Conservation (phyloP, 2,888 invertebrate species). For the Synergus itoensis region DNA sequence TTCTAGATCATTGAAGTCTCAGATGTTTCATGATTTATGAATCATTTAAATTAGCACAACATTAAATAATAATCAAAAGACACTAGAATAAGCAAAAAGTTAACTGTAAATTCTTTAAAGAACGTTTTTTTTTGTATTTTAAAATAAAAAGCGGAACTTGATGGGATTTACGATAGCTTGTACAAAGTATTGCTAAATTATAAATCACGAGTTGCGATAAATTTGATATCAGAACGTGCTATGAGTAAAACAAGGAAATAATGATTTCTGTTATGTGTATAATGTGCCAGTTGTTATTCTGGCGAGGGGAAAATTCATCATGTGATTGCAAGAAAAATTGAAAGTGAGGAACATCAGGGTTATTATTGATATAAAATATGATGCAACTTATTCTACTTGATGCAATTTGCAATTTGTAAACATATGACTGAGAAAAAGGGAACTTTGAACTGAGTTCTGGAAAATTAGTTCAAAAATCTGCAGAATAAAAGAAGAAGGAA, state of each 20-base stretch:
- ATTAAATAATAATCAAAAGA: not conserved
- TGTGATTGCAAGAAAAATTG: not conserved
- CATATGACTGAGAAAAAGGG: not conserved
- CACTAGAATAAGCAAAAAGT: not conserved
- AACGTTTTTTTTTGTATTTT: too few species aligned
- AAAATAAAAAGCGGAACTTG: too few species aligned
- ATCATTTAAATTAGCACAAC: not conserved
- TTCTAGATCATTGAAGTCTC: not conserved
- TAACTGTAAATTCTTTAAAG: too few species aligned
- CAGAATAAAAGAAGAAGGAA: too few species aligned
- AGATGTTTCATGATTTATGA: not conserved
- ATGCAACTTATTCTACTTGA: too few species aligned
- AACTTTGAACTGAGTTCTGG: too few species aligned
- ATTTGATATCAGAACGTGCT: not conserved
- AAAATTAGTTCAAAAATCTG: too few species aligned
- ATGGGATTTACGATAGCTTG: too few species aligned
- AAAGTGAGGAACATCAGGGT: too few species aligned
- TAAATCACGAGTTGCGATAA: conserved; percentile 1
- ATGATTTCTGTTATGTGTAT: not conserved
- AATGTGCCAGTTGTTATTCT: not conserved
- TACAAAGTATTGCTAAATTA: not conserved
- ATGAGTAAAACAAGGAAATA: not conserved
- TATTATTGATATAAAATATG: too few species aligned
- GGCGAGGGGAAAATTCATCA: not conserved
- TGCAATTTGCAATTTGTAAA: too few species aligned